Conservation (phyloP, 2,888 invertebrate genomes). For the Hypomecis punctinalis region DNA sequence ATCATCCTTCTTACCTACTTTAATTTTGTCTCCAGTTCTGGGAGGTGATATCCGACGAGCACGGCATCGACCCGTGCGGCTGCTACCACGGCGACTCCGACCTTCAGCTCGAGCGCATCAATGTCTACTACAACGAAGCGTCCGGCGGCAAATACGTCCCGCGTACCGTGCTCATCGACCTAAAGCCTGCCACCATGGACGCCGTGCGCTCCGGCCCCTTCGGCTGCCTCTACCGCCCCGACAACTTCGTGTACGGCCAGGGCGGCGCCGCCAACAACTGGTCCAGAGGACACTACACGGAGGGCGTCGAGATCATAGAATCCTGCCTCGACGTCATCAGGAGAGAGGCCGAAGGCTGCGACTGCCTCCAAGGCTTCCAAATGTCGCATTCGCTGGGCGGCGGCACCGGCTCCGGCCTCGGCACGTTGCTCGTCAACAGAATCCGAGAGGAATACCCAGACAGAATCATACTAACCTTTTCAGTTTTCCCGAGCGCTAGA, state of each 20-base stretch:
- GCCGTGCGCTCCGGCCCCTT: slow-evolving; percentile 94
- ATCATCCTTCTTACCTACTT: not conserved
- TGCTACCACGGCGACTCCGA: slow-evolving; percentile 89
- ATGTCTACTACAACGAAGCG: slow-evolving; percentile 91
- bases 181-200: slow-evolving; percentile 88
- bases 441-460: slow-evolving; percentile 96
- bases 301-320: slow-evolving; percentile 94
- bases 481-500: slow-evolving; percentile 92
- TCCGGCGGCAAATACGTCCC: slow-evolving; percentile 80
- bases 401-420: slow-evolving; percentile 80
- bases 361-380: slow-evolving; percentile 95
- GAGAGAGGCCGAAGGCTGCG: slow-evolving; percentile 95
- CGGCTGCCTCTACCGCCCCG: slow-evolving; percentile 94
- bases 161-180: slow-evolving; percentile 73
- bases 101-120: slow-evolving; percentile 90
- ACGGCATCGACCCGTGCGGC: slow-evolving; percentile 90
- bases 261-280: slow-evolving; percentile 79
- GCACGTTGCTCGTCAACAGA: slow-evolving; percentile 91
- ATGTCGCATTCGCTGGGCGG: slow-evolving; percentile 89
- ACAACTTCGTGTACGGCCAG: slow-evolving; percentile 93
- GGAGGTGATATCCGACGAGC: slow-evolving; percentile 92
- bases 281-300: slow-evolving; percentile 94
- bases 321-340: slow-evolving; percentile 92
- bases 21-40: slow-evolving; percentile 84
- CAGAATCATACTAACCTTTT: slow-evolving; percentile 92